Percentiles rank a stretch among this genome's conserved stretches.
phyloP scores from a whole-genome alignment of 2,797 vertebrate genomes.

The Neostethus bicornis region DNA sequence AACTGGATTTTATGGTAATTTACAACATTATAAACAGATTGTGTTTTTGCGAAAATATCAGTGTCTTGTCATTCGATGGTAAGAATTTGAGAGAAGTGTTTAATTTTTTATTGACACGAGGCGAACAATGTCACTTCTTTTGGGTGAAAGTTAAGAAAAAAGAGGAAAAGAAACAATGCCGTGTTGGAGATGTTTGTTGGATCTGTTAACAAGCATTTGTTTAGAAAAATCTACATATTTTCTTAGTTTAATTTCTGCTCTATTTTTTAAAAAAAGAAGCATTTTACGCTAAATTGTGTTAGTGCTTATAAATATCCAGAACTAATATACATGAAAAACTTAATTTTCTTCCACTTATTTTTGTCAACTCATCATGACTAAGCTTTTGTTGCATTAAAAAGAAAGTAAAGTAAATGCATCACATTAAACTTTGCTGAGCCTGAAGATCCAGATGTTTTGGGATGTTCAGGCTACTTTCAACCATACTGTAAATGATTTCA shows the following conservation, averaged over 20 bases:
- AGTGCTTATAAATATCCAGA: not conserved
- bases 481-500: constrained; percentile 6
- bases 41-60: not conserved
- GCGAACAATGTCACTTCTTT: not conserved
- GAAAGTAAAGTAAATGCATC: constrained; percentile 10
- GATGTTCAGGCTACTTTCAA: constrained; percentile 27
- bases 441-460: constrained; percentile 28
- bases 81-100: not conserved
- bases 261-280: no score
- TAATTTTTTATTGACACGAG: not conserved
- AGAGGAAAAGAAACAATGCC: no score
- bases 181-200: no score
- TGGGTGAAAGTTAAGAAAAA: not conserved
- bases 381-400: not conserved
- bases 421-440: not conserved
- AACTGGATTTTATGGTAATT: not conserved
- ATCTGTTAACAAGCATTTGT: no score
- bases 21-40: not conserved
- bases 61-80: not conserved
- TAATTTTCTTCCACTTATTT: not conserved
- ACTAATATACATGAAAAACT: not conserved
- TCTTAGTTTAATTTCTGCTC: no score
- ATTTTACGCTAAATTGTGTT: not conserved
- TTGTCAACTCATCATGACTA: constrained; percentile 5
- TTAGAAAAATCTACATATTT: no score